These are phyloP conservation scores for Siphamia tubifer DNA, from an alignment of 2,113 vertebrate species.

Conservation along the genomic window DNA sequence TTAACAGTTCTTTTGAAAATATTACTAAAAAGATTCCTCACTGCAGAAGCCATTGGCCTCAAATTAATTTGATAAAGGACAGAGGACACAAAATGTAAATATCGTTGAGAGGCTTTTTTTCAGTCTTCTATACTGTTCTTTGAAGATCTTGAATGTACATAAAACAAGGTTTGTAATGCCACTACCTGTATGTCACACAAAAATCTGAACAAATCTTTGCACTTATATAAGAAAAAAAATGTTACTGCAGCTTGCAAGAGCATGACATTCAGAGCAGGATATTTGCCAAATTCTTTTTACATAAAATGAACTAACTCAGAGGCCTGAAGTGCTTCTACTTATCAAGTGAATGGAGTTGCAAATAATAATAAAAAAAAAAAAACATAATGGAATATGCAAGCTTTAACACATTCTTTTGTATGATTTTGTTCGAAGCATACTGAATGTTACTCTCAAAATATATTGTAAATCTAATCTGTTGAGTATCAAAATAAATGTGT, in stretches of 20 bases:
- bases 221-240: constrained; percentile 47
- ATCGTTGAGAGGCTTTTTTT: constrained; percentile 24
- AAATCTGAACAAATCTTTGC: constrained; percentile 54
- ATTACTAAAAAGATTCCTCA: not conserved
- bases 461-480: constrained; percentile 43
- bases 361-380: not conserved
- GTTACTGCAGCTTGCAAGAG: constrained; percentile 66
- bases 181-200: constrained; percentile 44
- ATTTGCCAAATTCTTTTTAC: constrained; percentile 50
- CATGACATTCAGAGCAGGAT: constrained; percentile 63
- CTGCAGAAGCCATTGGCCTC: not conserved
- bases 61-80: not conserved
- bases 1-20: not conserved
- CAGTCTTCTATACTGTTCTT: constrained; percentile 12
- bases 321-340: too few relatives aligned
- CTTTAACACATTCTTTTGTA: constrained; percentile 61
- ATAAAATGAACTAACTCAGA: constrained; percentile 28
- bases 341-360: constrained; percentile 44
- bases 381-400: constrained; percentile 54
- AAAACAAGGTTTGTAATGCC: constrained; percentile 41
- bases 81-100: constrained; percentile 22
- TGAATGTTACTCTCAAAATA: constrained; percentile 63
- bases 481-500: constrained; percentile 66
- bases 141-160: constrained; percentile 50
- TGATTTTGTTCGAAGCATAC: constrained; percentile 50